phyloP scores from a whole-genome alignment of 2,113 vertebrate species.

The Lanius ludovicianus region DNA sequence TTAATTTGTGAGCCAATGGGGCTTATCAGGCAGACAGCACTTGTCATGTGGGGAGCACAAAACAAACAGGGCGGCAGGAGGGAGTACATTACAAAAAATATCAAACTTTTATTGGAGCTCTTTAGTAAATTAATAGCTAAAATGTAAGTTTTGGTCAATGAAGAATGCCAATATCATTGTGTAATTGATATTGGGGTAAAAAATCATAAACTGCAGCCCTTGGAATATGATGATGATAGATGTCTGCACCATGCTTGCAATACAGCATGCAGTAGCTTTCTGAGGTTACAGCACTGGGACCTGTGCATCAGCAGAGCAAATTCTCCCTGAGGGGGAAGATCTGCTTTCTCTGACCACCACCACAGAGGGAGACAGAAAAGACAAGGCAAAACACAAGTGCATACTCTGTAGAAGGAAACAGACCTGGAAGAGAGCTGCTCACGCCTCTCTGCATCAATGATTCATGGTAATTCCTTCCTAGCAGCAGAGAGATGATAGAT shows the following conservation, averaged over 20 bases:
- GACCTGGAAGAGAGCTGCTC: background rate
- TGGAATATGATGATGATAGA: background rate
- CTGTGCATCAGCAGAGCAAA: background rate
- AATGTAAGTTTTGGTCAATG: background rate
- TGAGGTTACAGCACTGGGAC: background rate
- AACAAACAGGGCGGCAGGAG: accelerated
- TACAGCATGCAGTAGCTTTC: background rate
- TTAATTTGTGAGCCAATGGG: background rate
- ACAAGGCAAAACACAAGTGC: background rate
- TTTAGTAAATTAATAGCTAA: background rate
- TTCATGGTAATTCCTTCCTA: background rate
- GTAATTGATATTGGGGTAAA: background rate
- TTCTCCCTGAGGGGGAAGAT: background rate
- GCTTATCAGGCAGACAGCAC: background rate
- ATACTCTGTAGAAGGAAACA: background rate
- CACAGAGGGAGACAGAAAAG: background rate
- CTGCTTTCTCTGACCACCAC: background rate
- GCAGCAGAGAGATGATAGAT: background rate
- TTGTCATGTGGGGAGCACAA: background rate
- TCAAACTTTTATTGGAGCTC: background rate
- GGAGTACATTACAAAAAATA: background rate
- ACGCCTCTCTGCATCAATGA: background rate
- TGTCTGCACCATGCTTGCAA: background rate
- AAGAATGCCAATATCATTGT: background rate
- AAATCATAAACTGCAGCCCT: background rate